Evolutionary conservation across 2,888 invertebrate genomes (phyloP).

Genomic region (Labia minor): DNA sequence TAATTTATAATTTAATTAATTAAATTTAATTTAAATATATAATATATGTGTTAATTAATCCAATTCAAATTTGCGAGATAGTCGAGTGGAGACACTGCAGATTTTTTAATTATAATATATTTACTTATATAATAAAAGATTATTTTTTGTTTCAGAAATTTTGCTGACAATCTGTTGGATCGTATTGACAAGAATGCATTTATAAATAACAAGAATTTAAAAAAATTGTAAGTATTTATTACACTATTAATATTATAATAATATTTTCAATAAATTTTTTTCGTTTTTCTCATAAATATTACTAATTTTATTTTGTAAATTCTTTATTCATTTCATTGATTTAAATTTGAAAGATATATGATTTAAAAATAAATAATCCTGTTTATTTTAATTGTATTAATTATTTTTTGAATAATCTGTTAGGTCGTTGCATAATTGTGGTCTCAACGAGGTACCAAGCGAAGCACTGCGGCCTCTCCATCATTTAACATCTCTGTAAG

Average conservation of each 20-base stretch:
- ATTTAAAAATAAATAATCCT: too few species aligned
- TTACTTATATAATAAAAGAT: too few species aligned
- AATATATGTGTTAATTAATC: too few species aligned
- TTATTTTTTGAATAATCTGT: constrained; percentile 26
- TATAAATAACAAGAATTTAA: constrained; percentile 45
- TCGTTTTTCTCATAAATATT: background rate
- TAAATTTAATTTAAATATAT: too few species aligned
- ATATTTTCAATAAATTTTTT: background rate
- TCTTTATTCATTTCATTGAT: too few species aligned
- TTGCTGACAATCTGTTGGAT: constrained; percentile 65
- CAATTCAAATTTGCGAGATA: too few species aligned
- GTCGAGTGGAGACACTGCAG: too few species aligned
- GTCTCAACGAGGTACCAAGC: constrained; percentile 44
- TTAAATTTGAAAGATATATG: too few species aligned
- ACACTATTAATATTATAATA: background rate
- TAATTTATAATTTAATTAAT: too few species aligned
- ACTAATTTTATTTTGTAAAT: constrained; percentile 9
- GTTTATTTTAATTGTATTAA: too few species aligned
- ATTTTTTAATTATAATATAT: too few species aligned
- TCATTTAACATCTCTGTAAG: constrained; percentile 51
- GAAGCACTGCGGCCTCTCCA: constrained; percentile 43
- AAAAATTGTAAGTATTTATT: constrained; percentile 47
- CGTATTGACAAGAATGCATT: constrained; percentile 56
- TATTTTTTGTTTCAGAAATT: constrained; percentile 47
- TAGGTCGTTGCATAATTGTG: constrained; percentile 50